Percentiles rank a stretch among this genome's conserved stretches.
Evolutionary conservation across 2,113 vertebrate genomes (phyloP).

Genomic region (Physeter macrocephalus): DNA sequence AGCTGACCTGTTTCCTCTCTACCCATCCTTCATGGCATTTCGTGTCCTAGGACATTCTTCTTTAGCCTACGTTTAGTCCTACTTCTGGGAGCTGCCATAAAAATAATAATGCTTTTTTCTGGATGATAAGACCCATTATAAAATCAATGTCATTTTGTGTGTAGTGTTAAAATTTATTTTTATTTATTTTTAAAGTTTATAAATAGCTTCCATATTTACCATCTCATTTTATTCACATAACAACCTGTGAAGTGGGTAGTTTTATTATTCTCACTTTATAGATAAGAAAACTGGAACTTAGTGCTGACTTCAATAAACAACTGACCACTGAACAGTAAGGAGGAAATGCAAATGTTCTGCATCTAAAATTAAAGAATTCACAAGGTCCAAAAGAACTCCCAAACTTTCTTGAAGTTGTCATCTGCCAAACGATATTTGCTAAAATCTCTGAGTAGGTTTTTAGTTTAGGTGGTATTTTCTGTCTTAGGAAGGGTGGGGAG

Average conservation of each 20-base stretch:
- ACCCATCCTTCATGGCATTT: not conserved
- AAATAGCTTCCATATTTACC: not conserved
- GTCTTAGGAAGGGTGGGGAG: not conserved
- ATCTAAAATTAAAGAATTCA: conserved; percentile 1
- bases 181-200: not conserved
- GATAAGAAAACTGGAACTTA: not conserved
- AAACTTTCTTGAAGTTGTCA: not conserved
- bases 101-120: not conserved
- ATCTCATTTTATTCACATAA: not conserved
- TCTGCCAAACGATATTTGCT: not conserved
- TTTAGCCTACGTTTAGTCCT: not conserved
- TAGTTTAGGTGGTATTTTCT: not conserved
- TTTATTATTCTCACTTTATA: conserved; percentile 1
- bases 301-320: not conserved
- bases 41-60: not conserved
- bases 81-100: not conserved
- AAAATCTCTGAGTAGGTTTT: not conserved
- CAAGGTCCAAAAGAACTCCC: not conserved
- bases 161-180: too few species aligned
- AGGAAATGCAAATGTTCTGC: not conserved
- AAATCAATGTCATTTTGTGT: conserved; percentile 15
- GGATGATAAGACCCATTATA: not conserved
- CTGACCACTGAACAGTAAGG: not conserved
- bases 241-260: not conserved
- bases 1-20: not conserved